phyloP scores from a whole-genome alignment of 2,888 invertebrate species.

The Lottia gigantea region DNA sequence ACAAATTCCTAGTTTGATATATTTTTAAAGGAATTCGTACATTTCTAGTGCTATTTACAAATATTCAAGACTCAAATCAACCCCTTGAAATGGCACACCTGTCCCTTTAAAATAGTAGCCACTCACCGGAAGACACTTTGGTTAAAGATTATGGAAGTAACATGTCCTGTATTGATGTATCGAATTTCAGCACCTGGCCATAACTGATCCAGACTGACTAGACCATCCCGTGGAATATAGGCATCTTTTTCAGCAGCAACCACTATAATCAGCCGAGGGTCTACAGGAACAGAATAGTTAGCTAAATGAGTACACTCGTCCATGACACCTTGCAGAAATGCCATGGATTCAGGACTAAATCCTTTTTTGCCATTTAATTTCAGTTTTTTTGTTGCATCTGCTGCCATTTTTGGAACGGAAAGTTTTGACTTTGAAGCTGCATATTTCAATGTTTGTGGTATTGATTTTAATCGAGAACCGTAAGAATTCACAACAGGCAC shows the following conservation, averaged over 20 bases:
- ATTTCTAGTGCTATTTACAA: too few relatives aligned
- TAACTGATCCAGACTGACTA: slow-evolving; percentile 83
- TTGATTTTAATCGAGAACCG: neutral
- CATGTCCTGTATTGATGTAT: slow-evolving; percentile 85
- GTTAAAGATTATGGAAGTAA: slow-evolving; percentile 79
- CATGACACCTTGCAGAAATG: slow-evolving; percentile 98
- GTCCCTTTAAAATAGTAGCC: too few relatives aligned
- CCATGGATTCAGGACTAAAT: slow-evolving; percentile 76
- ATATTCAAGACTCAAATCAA: too few relatives aligned
- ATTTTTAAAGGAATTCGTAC: too few relatives aligned
- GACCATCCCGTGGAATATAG: slow-evolving; percentile 87
- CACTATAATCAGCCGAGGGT: slow-evolving; percentile 89
- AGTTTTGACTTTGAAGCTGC: slow-evolving; percentile 30
- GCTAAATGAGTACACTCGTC: slow-evolving; percentile 97
- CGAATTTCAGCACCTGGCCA: slow-evolving; percentile 94
- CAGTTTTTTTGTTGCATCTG: neutral
- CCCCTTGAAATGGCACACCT: too few relatives aligned
- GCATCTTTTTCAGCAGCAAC: slow-evolving; percentile 87
- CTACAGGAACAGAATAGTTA: slow-evolving; percentile 86
- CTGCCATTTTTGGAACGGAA: slow-evolving; percentile 3
- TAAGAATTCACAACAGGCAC: too few relatives aligned
- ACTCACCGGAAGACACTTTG: slow-evolving; percentile 86
- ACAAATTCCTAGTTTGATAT: too few relatives aligned
- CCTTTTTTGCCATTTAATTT: neutral
- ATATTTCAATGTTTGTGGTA: slow-evolving; percentile 24